Conservation (phyloP, 2,797 vertebrate genomes). For the Crenichthys baileyi region DNA sequence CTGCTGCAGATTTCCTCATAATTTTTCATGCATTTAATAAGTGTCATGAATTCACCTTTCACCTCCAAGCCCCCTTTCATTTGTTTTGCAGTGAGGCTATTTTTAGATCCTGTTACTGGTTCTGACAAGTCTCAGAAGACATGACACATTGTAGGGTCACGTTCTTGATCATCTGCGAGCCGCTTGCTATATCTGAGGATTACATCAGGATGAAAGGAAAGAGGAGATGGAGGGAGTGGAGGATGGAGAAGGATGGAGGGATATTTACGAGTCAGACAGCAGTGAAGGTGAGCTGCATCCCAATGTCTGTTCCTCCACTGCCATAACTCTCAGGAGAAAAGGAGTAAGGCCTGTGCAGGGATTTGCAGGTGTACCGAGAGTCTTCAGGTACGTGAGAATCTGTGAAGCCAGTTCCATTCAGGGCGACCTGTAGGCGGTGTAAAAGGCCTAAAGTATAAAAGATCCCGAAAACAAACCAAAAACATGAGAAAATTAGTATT, state of each 20-base stretch:
- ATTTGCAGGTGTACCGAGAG: slow-evolving; percentile 40
- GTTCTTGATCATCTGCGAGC: slow-evolving; percentile 39
- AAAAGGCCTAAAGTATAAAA: not conserved
- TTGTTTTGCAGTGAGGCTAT: slow-evolving; percentile 20
- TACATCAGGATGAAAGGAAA: slow-evolving; percentile 47
- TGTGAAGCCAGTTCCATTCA: slow-evolving; percentile 2
- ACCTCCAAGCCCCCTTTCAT: slow-evolving; percentile 15
- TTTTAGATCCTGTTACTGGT: slow-evolving; percentile 33
- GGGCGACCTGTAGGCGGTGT: not conserved
- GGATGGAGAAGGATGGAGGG: slow-evolving; percentile 32
- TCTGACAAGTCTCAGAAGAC: slow-evolving; percentile 45
- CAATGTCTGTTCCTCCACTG: slow-evolving; percentile 60
- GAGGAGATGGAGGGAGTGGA: slow-evolving; percentile 17
- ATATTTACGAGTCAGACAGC: slow-evolving; percentile 73
- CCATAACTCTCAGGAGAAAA: slow-evolving; percentile 45
- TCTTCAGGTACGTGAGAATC: slow-evolving; percentile 31
- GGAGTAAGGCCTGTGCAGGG: slow-evolving; percentile 23
- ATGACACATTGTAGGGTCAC: slow-evolving; percentile 39
- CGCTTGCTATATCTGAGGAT: slow-evolving; percentile 37
- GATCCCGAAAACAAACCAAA: not conserved
- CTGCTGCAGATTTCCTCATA: slow-evolving; percentile 2
- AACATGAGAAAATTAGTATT: not conserved
- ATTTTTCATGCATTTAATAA: slow-evolving; percentile 22
- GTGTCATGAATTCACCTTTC: slow-evolving; percentile 45
- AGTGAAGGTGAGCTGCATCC: slow-evolving; percentile 66